A percentile compares a stretch with the other conserved stretches of the same genome.
phyloP scores from a whole-genome alignment of 2,797 vertebrate genomes.

The Gambusia yucatana region DNA sequence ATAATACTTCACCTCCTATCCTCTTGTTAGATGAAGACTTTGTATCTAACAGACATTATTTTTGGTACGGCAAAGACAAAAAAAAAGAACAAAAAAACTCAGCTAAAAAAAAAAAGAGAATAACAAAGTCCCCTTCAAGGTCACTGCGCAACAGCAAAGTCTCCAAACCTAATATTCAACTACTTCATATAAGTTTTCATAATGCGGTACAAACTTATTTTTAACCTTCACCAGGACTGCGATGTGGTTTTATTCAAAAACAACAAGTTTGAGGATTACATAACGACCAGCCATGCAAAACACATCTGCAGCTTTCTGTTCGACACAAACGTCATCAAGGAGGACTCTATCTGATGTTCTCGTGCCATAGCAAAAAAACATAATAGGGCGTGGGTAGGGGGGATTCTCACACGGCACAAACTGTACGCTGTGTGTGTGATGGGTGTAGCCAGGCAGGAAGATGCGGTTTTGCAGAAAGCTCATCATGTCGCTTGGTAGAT shows the following conservation, averaged over 20 bases:
- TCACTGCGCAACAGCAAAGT: not conserved
- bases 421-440: slow-evolving; percentile 16
- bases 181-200: not conserved
- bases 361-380: not conserved
- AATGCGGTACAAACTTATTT: not conserved
- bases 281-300: slow-evolving; percentile 3
- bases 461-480: slow-evolving; percentile 65
- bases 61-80: not conserved
- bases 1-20: not conserved
- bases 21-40: not conserved
- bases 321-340: slow-evolving; percentile 23
- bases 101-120: not conserved
- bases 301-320: slow-evolving; percentile 28
- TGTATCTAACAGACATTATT: not conserved
- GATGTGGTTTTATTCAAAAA: slow-evolving; percentile 9
- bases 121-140: not conserved
- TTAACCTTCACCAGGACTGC: not conserved
- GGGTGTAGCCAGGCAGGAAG: slow-evolving; percentile 69
- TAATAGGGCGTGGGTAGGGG: not conserved
- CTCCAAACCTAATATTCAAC: not conserved
- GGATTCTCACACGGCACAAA: slow-evolving; percentile 29
- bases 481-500: slow-evolving; percentile 31
- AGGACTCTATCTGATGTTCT: slow-evolving; percentile 13
- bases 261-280: not conserved
- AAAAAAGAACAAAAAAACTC: not conserved